These are phyloP conservation scores for Molossus molossus DNA, from an alignment of 2,797 vertebrate species.

Conservation along the genomic window DNA sequence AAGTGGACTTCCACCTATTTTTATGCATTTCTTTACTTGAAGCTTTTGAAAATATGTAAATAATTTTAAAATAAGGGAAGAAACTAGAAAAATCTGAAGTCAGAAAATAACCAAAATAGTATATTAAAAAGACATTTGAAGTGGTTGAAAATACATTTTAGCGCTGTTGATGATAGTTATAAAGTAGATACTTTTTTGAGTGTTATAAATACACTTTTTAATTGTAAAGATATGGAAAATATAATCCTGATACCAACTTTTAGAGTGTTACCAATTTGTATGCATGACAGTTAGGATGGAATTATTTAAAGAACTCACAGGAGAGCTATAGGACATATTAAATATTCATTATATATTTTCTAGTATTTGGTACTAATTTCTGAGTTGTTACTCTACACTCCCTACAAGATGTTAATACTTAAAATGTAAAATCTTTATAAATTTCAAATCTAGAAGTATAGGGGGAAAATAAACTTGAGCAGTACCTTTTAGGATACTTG, in stretches of 20 bases:
- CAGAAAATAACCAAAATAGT: constrained; percentile 42
- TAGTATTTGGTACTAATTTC: constrained; percentile 50
- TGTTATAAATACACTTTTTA: constrained; percentile 32
- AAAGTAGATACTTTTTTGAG: constrained; percentile 41
- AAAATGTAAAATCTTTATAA: constrained; percentile 40
- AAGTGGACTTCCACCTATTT: background rate
- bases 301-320: constrained; percentile 41
- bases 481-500: constrained; percentile 10
- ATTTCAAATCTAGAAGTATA: constrained; percentile 44
- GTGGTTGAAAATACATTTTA: constrained; percentile 67
- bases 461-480: background rate
- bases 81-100: constrained; percentile 55
- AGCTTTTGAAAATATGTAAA: constrained; percentile 54
- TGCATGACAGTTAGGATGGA: background rate
- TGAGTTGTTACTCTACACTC: constrained; percentile 12
- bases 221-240: constrained; percentile 27
- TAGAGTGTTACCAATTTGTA: background rate
- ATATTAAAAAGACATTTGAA: background rate
- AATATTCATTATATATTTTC: background rate
- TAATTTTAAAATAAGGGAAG: constrained; percentile 49
- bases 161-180: background rate
- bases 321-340: background rate
- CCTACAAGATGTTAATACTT: constrained; percentile 25
- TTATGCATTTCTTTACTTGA: background rate
- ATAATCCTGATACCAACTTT: background rate